phyloP scores from a whole-genome alignment of 2,888 invertebrate species.

The Synanthedon tipuliformis region DNA sequence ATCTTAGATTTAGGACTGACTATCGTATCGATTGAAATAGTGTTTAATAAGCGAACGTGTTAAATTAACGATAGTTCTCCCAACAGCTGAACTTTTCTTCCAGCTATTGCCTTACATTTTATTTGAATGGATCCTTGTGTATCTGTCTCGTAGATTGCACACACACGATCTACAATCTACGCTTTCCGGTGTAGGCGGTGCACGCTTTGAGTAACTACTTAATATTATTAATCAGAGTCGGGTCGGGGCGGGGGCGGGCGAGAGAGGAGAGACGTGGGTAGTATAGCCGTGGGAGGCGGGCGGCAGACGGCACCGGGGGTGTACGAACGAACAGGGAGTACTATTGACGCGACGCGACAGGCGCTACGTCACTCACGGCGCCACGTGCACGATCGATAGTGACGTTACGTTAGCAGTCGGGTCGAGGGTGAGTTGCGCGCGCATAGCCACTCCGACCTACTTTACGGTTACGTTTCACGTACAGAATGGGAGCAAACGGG shows the following conservation, averaged over 20 bases:
- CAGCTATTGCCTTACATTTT: too few relatives aligned
- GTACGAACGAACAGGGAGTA: slow-evolving; percentile 28
- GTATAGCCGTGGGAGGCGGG: slow-evolving; percentile 16
- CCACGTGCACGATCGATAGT: slow-evolving; percentile 68
- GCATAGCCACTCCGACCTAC: slow-evolving; percentile 53
- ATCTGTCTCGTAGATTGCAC: too few relatives aligned
- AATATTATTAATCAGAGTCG: slow-evolving; percentile 1
- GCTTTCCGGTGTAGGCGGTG: too few relatives aligned
- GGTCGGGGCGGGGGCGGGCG: slow-evolving; percentile 5
- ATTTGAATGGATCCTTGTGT: too few relatives aligned
- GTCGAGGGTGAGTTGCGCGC: slow-evolving; percentile 37
- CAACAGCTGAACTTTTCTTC: too few relatives aligned
- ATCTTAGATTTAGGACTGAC: too few relatives aligned
- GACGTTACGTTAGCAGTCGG: slow-evolving; percentile 43
- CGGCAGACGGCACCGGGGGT: slow-evolving; percentile 16
- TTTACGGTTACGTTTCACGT: slow-evolving; percentile 63
- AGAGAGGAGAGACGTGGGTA: slow-evolving; percentile 11
- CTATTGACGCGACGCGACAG: slow-evolving; percentile 39
- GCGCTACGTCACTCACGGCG: slow-evolving; percentile 65
- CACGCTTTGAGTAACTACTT: not conserved
- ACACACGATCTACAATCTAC: too few relatives aligned
- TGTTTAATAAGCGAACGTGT: too few relatives aligned
- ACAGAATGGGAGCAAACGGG: slow-evolving; percentile 25
- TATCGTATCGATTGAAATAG: too few relatives aligned
- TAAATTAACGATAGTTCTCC: too few relatives aligned